phyloP scores from a whole-genome alignment of 2,797 vertebrate genomes.

The Eurystomus glaucurus region DNA sequence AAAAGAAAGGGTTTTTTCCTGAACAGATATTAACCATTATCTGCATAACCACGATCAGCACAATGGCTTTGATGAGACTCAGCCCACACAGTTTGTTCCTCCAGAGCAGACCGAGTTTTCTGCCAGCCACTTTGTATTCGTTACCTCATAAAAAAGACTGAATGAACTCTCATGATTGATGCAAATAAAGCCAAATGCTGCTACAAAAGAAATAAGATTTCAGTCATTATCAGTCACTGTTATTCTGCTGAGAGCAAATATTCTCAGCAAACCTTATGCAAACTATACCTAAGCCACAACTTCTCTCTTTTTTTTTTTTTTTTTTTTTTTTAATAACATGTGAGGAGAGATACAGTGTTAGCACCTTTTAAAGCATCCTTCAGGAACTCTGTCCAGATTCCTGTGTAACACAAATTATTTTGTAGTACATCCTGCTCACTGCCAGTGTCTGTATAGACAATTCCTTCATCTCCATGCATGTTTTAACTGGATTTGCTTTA shows the following conservation, averaged over 20 bases:
- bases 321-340: background rate
- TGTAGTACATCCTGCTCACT: background rate
- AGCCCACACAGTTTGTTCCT: slow-evolving; percentile 41
- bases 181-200: slow-evolving; percentile 48
- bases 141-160: slow-evolving; percentile 21
- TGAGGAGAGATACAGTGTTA: background rate
- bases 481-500: background rate
- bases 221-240: background rate
- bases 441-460: background rate
- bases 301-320: background rate
- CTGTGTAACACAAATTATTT: background rate
- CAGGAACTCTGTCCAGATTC: background rate
- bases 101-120: slow-evolving; percentile 19
- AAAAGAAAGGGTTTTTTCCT: background rate
- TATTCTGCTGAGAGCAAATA: background rate
- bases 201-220: slow-evolving; percentile 23
- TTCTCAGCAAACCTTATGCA: background rate
- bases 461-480: background rate
- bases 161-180: slow-evolving; percentile 32
- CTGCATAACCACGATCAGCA: slow-evolving; percentile 27
- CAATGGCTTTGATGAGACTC: slow-evolving; percentile 72
- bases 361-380: background rate
- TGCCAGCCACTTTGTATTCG: slow-evolving; percentile 13
- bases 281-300: background rate
- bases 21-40: slow-evolving; percentile 30